Evolutionary conservation across 2,113 vertebrate species (phyloP), one percentile per base, ranked within the genome.

Genomic region (Hippopotamus amphibius): DNA sequence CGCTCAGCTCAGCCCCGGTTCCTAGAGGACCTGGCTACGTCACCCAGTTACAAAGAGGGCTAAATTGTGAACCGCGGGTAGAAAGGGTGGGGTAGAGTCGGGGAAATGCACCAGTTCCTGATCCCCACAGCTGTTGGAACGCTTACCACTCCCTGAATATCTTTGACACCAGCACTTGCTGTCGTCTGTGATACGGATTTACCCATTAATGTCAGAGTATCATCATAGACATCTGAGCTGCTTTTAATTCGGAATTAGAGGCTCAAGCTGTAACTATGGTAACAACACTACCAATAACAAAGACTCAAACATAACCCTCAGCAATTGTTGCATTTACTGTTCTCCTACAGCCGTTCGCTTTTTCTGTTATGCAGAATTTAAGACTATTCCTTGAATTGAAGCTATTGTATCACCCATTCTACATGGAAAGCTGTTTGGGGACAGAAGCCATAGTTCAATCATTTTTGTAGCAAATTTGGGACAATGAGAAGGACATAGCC

Each of bases 221-320:
- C 30, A 13, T 15, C 61, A 15, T 5, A 37, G 8, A 71, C 21
- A 30, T n/a, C 68, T 24, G 61, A 24, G 37, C 48, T 43, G 46
- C 53, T 83, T 93, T 90, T 37, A 87, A 33, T 83, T 84, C 59
- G 74, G 61, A 97, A 59, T 63, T 65, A 74, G 85, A 93, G 7
- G 14, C 3, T 87, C 57, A 83, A n/a, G 26, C 19, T 55, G 24
- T 87, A 91, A 68, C 86, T 12, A 41, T 72, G 15, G 63, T 80
- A 93, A 96, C 55, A 92, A 12, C 1, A 10, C 48, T 55, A 55
- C 71, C 11, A 28, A 61, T 65, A 87, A 87, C 55, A 90, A 93
- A 90, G 76, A 77, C 33, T 5, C 85, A 79, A 77, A 72, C 24
- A 57, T 59, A 74, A 80, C 57, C 71, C 17, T 61, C 53, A 71